Conservation (phyloP, 2,888 invertebrate genomes). For the Heliconius charithonia region DNA sequence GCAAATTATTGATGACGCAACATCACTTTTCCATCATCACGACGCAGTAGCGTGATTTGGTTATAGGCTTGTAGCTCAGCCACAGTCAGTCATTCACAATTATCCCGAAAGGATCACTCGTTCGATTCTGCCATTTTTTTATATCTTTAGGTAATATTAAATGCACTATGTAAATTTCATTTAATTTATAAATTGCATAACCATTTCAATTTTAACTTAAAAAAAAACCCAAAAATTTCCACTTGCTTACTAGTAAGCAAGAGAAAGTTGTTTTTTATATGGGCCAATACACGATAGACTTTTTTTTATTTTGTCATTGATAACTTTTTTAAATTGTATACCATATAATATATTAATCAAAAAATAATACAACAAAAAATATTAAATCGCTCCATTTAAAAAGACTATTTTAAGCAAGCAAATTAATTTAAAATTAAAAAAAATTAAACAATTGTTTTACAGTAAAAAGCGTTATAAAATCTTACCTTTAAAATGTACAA, state of each 20-base stretch:
- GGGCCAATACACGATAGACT: neutral
- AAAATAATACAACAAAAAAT: too few relatives aligned
- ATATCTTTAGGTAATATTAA: too few relatives aligned
- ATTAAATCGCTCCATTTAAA: too few relatives aligned
- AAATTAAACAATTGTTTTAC: neutral
- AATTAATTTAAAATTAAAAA: neutral
- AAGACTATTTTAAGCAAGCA: too few relatives aligned
- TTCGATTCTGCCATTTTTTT: neutral
- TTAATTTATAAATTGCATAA: neutral
- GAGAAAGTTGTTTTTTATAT: constrained; percentile 7
- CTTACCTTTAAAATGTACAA: constrained; percentile 22
- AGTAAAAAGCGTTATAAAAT: neutral
- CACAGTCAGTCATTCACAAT: neutral
- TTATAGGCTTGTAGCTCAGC: neutral
- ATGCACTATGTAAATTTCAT: too few relatives aligned
- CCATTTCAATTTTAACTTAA: neutral
- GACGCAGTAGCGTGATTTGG: neutral
- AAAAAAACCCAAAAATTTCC: neutral
- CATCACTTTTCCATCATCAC: neutral
- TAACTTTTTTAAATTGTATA: neutral
- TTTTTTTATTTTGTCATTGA: neutral
- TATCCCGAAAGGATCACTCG: neutral
- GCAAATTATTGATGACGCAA: constrained; percentile 7
- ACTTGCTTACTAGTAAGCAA: neutral
- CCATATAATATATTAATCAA: too few relatives aligned